These are phyloP conservation scores for Oreochromis mossambicus DNA, from an alignment of 2,797 vertebrate species.

Conservation along the genomic window DNA sequence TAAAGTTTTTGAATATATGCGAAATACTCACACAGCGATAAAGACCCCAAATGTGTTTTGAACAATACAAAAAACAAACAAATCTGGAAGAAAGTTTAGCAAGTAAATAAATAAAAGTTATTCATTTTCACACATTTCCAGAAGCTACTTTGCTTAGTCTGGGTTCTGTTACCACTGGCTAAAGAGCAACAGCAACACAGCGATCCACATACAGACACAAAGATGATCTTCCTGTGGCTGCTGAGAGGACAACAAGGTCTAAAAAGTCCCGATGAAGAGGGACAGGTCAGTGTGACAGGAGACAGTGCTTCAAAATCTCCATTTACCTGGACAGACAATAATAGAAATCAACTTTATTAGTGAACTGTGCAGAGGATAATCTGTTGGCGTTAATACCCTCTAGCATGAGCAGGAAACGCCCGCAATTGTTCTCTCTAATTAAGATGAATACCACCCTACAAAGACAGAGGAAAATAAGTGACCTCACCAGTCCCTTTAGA, in stretches of 20 bases:
- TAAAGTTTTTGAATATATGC: not conserved
- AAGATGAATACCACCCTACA: constrained; percentile 84
- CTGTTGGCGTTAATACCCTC: constrained; percentile 76
- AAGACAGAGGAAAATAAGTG: constrained; percentile 78
- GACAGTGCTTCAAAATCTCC: constrained; percentile 39
- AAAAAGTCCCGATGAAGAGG: constrained; percentile 8
- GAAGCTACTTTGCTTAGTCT: not conserved
- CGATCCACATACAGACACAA: not conserved
- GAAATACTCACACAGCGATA: not conserved
- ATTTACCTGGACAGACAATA: constrained; percentile 71
- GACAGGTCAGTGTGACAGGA: constrained; percentile 18
- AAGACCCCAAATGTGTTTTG: not conserved
- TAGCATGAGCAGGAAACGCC: constrained; percentile 71
- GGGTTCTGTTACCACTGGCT: not conserved
- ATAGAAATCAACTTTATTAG: constrained; percentile 70
- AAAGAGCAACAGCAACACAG: not conserved
- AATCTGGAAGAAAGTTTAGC: not conserved
- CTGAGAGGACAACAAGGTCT: not conserved
- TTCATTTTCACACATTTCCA: not conserved
- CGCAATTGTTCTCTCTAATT: constrained; percentile 89
- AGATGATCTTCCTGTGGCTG: not conserved
- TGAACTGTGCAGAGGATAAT: constrained; percentile 72
- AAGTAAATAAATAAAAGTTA: not conserved
- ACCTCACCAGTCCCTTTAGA: constrained; percentile 83
- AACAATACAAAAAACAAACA: not conserved